These are phyloP conservation scores for Eciton burchellii DNA, from an alignment of 1,140 invertebrate species.

Conservation along the genomic window DNA sequence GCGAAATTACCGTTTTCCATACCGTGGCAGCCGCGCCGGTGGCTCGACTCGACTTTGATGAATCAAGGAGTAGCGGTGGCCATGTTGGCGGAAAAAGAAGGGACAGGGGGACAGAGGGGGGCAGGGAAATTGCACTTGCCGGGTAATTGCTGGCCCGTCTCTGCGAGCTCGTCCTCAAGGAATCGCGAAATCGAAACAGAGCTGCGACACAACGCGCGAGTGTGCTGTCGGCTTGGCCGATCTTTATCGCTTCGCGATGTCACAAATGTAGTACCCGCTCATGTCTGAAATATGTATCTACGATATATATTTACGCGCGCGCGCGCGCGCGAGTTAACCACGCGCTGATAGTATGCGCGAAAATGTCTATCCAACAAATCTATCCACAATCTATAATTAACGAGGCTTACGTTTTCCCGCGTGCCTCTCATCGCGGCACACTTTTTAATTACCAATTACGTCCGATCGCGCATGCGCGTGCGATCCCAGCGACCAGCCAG, in stretches of 20 bases:
- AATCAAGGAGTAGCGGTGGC: background rate
- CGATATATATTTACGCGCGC: too few species aligned
- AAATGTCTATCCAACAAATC: too few species aligned
- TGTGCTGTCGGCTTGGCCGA: too few species aligned
- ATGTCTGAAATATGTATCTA: too few species aligned
- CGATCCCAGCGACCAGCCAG: background rate
- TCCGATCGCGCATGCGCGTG: background rate
- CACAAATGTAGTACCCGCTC: too few species aligned
- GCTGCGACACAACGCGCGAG: too few species aligned
- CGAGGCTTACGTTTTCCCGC: too few species aligned
- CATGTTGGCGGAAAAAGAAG: conserved; percentile 4
- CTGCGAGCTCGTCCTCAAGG: too few species aligned
- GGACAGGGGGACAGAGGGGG: background rate
- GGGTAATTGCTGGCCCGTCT: background rate
- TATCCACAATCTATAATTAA: too few species aligned
- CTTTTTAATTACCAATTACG: conserved; percentile 33
- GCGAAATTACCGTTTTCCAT: conserved; percentile 42
- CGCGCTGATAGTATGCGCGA: too few species aligned
- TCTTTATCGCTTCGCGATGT: too few species aligned
- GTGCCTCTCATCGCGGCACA: conserved; percentile 4
- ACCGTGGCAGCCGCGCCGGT: background rate
- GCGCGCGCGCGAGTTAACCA: too few species aligned
- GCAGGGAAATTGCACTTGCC: conserved; percentile 1
- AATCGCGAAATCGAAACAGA: background rate
- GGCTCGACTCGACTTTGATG: conserved; percentile 26